Evolutionary conservation across 2,888 invertebrate species (phyloP), one percentile per base, ranked within the genome.

Genomic region (Rotaria magnacalcarata): DNA sequence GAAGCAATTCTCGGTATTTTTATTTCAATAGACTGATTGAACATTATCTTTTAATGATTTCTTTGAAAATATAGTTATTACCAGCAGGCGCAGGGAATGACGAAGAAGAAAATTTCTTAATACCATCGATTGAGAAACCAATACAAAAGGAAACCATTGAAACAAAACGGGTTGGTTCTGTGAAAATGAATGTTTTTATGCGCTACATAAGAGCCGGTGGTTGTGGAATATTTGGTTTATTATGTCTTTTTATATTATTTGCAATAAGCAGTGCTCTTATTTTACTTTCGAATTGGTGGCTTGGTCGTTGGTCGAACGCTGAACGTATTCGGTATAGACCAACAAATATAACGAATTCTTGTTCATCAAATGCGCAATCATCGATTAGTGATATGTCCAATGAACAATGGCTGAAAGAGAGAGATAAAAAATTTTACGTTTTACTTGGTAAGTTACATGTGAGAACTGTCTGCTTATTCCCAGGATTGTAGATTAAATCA

Each of bases 281-380:
- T 3, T 43, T 75, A 43, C 5, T 75, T 21, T 21, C 75, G 2
- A 75, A 75, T 47, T 75, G 43, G 43, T 75, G 75, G 75, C 41
- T 75, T 41, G 75, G 75, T 10, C 41, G 75, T 24, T 75, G 75
- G 75, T 75, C 75, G 6, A 75, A 75, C 43, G 24, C 41, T 1
- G 75, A 75, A 75, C 43, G 47, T 75, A 75, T 75, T 75, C 75
- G 75, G 24, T 75, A 14, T 75, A 24, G 75, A 21, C 11, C 19
- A 16, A 34, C 67, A 43, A 75, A 43, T 47, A n/a, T 27, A 11
- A 75, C 75, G 3, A 75, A 2, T 21, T 43, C 43, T 47, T 75
- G 75, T 75, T 43, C 75, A 75, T 24, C 24, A 43, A 41, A 4
- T 2, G 41, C 24, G 10, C n/a, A 43, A 43, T 43, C 21, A 24